Evolutionary conservation across 1,140 invertebrate species (phyloP).

Genomic region (Glomeris maerens): DNA sequence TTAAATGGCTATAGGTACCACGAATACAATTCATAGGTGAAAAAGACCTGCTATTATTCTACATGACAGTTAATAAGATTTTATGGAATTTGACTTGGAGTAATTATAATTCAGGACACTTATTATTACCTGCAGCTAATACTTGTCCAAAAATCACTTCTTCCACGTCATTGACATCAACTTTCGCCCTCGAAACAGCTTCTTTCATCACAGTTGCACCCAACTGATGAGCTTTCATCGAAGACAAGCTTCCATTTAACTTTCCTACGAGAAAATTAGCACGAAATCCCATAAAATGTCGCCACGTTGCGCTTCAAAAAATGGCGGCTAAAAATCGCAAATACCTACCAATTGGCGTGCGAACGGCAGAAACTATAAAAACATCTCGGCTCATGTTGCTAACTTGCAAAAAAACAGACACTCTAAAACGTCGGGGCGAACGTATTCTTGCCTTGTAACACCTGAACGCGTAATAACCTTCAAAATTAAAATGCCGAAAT

Average conservation of each 20-base stretch:
- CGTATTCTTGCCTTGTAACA: too few relatives aligned
- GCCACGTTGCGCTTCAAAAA: slow-evolving; percentile 5
- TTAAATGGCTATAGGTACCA: not conserved
- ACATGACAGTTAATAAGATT: not conserved
- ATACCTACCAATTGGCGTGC: slow-evolving; percentile 48
- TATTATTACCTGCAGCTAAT: slow-evolving; percentile 29
- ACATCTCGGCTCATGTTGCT: too few relatives aligned
- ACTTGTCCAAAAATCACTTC: slow-evolving; percentile 82
- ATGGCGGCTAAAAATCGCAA: not conserved
- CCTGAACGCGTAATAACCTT: too few relatives aligned
- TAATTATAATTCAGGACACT: too few relatives aligned
- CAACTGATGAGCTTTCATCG: slow-evolving; percentile 52
- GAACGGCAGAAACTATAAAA: slow-evolving; percentile 46
- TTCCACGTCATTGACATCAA: slow-evolving; percentile 48
- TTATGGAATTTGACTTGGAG: not conserved
- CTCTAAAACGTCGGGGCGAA: too few relatives aligned
- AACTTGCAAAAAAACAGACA: too few relatives aligned
- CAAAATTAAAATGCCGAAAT: too few relatives aligned
- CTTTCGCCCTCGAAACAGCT: slow-evolving; percentile 43
- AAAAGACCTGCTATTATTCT: slow-evolving; percentile 3
- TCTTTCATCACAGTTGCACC: slow-evolving; percentile 60
- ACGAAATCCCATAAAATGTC: not conserved
- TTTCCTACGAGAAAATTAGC: slow-evolving; percentile 33
- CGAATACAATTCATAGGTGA: slow-evolving; percentile 3
- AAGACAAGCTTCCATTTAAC: slow-evolving; percentile 53